phyloP scores from a whole-genome alignment of 2,797 vertebrate genomes.

The Sternarchorhynchus goeldii region DNA sequence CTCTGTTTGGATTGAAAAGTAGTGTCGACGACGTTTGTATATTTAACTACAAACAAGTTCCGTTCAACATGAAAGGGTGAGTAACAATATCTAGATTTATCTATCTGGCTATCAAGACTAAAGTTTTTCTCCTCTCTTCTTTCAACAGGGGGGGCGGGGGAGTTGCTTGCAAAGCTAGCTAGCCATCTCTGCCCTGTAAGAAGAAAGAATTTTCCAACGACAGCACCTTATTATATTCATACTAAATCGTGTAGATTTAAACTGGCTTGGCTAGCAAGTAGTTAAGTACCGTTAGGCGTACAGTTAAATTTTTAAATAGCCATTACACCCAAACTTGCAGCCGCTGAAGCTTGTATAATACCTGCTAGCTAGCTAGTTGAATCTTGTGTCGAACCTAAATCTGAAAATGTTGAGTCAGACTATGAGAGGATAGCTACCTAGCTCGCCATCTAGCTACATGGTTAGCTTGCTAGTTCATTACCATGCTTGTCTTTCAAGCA shows the following conservation, averaged over 20 bases:
- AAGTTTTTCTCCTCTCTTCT: constrained; percentile 75
- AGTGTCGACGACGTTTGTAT: constrained; percentile 61
- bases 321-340: too few relatives aligned
- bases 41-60: constrained; percentile 68
- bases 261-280: too few relatives aligned
- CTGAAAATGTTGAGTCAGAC: constrained; percentile 61
- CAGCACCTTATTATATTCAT: too few relatives aligned
- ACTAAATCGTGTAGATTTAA: not conserved
- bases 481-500: not conserved
- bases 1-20: constrained; percentile 57
- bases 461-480: constrained; percentile 59
- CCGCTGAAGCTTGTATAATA: too few relatives aligned
- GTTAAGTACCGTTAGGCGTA: too few relatives aligned
- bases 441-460: constrained; percentile 59
- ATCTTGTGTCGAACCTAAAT: constrained; percentile 48
- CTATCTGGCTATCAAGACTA: constrained; percentile 60
- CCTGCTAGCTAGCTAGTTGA: constrained; percentile 30
- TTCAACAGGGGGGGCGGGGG: constrained; percentile 67
- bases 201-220: constrained; percentile 26
- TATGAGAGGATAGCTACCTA: constrained; percentile 42
- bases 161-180: constrained; percentile 68
- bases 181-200: constrained; percentile 59
- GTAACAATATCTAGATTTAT: constrained; percentile 67
- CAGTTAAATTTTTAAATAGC: too few relatives aligned
- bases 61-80: constrained; percentile 85